phyloP scores from a whole-genome alignment of 2,888 invertebrate species.

The Caenorhabditis parvicauda region DNA sequence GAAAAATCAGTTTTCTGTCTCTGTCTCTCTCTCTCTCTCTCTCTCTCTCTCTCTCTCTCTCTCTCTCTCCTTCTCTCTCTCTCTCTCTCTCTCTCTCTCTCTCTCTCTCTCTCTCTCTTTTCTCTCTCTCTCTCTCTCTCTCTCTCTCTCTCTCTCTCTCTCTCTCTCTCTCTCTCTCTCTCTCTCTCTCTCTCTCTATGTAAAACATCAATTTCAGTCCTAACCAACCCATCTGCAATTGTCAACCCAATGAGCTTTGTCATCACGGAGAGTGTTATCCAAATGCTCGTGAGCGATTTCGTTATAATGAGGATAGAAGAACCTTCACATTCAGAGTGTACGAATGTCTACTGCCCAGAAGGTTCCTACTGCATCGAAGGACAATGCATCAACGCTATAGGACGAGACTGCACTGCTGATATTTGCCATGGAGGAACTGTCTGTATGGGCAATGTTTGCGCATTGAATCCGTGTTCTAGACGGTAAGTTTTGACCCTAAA shows the following conservation, averaged over 20 bases:
- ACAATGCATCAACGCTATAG: slow-evolving; percentile 35
- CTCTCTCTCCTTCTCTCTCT: too few relatives aligned
- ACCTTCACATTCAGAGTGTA: slow-evolving; percentile 37
- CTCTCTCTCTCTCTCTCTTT: too few relatives aligned
- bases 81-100: too few relatives aligned
- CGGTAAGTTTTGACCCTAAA: too few relatives aligned
- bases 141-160: too few relatives aligned
- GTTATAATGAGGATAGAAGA: too few relatives aligned
- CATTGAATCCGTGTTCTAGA: slow-evolving; percentile 37
- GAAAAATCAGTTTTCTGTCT: too few relatives aligned
- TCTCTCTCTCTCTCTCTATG: too few relatives aligned
- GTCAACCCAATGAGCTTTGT: slow-evolving; percentile 38
- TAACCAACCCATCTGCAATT: slow-evolving; percentile 32
- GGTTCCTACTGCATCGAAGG: slow-evolving; percentile 42
- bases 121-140: too few relatives aligned
- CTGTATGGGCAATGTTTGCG: slow-evolving; percentile 34
- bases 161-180: too few relatives aligned
- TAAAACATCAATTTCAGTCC: slow-evolving; percentile 12
- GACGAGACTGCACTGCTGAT: slow-evolving; percentile 31
- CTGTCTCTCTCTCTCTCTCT: too few relatives aligned
- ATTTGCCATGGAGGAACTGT: slow-evolving; percentile 37
- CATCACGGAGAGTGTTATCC: slow-evolving; percentile 43
- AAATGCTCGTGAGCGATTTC: slow-evolving; percentile 31
- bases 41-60: too few relatives aligned
- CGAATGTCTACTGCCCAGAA: slow-evolving; percentile 34